Percentiles rank a stretch among this genome's conserved stretches.
Conservation (phyloP, 2,888 invertebrate species). For the Meta bourneti region DNA sequence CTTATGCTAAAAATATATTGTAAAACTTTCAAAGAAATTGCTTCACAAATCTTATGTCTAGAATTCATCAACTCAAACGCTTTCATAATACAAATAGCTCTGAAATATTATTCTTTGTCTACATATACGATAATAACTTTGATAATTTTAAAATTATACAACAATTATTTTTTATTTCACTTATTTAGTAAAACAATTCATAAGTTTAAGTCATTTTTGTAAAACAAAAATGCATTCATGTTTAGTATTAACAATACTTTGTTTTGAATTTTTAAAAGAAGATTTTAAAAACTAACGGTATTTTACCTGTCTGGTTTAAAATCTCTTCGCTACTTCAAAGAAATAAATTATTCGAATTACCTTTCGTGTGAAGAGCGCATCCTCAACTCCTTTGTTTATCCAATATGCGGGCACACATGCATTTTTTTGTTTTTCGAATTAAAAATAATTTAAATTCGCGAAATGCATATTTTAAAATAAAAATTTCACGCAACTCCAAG, state of each 20-base stretch:
- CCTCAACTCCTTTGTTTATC: slow-evolving; percentile 42
- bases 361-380: slow-evolving; percentile 56
- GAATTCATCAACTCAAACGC: too few relatives aligned
- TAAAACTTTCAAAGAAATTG: too few relatives aligned
- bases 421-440: slow-evolving; percentile 21
- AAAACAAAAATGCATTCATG: background rate
- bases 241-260: background rate
- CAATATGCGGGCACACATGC: slow-evolving; percentile 46
- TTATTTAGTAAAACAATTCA: background rate
- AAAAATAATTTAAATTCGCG: background rate
- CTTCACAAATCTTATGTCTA: too few relatives aligned
- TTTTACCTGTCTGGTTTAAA: slow-evolving; percentile 9
- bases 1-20: too few relatives aligned
- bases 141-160: background rate
- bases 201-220: background rate
- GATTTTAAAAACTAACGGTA: slow-evolving; percentile 47
- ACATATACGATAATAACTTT: too few relatives aligned
- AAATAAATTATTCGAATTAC: slow-evolving; percentile 69
- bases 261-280: too few relatives aligned
- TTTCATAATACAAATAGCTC: too few relatives aligned
- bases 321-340: slow-evolving; percentile 8
- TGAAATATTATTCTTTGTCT: too few relatives aligned
- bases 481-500: slow-evolving; percentile 49
- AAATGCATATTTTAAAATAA: slow-evolving; percentile 14
- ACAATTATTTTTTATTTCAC: background rate